A percentile compares a stretch with the other conserved stretches of the same genome.
phyloP scores from a whole-genome alignment of 2,797 vertebrate genomes.

The Melanogrammus aeglefinus region DNA sequence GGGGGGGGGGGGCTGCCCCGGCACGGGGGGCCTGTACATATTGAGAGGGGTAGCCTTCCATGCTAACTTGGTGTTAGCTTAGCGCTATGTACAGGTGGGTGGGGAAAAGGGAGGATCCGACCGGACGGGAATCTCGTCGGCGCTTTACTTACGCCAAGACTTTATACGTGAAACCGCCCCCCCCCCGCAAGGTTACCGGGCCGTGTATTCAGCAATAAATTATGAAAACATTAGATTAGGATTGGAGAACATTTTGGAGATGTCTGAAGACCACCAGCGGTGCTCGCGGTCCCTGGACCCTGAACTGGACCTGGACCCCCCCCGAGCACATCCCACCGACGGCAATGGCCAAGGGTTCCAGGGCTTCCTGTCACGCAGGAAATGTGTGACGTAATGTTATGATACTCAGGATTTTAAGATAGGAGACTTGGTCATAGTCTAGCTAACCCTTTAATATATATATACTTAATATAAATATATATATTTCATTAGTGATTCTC shows the following conservation, averaged over 20 bases:
- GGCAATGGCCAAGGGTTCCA: background rate
- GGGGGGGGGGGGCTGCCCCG: background rate
- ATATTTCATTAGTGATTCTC: background rate
- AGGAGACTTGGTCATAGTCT: background rate
- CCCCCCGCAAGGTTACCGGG: background rate
- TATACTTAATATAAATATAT: background rate
- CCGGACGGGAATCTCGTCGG: background rate
- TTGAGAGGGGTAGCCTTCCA: background rate
- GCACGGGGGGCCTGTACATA: background rate
- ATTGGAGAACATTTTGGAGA: background rate
- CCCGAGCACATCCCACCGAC: background rate
- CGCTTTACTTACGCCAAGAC: background rate
- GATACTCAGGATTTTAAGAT: slow-evolving; percentile 69
- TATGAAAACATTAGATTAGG: background rate
- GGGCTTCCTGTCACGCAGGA: slow-evolving; percentile 40
- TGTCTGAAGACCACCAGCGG: background rate
- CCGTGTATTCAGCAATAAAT: background rate
- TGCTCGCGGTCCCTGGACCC: background rate
- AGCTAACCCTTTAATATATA: background rate
- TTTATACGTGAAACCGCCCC: background rate
- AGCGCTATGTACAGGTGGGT: background rate
- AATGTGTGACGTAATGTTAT: slow-evolving; percentile 50
- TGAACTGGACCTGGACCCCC: background rate
- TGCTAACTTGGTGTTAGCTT: background rate
- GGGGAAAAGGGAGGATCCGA: background rate